Base-by-base conservation (phyloP, 2,888 invertebrate genomes). In the Latrodectus elegans region DNA sequence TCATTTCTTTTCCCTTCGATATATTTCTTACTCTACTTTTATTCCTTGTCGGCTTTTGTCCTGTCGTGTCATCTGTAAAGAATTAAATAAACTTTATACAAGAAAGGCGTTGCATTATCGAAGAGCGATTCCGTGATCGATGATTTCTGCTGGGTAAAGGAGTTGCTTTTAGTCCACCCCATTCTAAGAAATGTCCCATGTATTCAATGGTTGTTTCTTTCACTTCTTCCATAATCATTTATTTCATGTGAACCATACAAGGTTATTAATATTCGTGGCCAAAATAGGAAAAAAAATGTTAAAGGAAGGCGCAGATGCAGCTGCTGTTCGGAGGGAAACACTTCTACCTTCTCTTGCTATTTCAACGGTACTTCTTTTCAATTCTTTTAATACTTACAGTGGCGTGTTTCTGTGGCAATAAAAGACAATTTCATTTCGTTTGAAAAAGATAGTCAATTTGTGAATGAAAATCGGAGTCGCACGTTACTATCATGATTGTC, bases 191-290 rank as follows among this genome's bases (percentile, higher is more conserved):
- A 80, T 86, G 86, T 78, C 80, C 60, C 76, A 82, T 87, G 81
- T 77, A 82, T 87, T 87, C 87, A 87, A 87, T 87, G 76, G 77
- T 77, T 87, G 73, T 82, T 82, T 87, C 77, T 80, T 86, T 80
- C 80, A 76, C 82, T 81, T 78, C 77, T 53, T 73, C 82, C 72
- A 82, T 81, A 87, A 82, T 87, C 87, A 87, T 87, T 87, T 87
- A 87, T 87, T 87, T 87, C 76, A 87, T 72, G 81, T 72, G 72
- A 81, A 68, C 81, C 86, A 72, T 82, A 76, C 73, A 73, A 78
- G 81, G 73, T 81, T 87, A 87, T 86, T 80, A 86, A 86, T 86
- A 86, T 86, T 86, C 80, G 71, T 55, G 67, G 78, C n/a, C 49
- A 70, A 38, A 49, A 76, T 75, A 64, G 68, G 74, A n/a, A 75